Evolutionary conservation across 2,888 invertebrate genomes (phyloP).

Genomic region (Hyalella azteca): DNA sequence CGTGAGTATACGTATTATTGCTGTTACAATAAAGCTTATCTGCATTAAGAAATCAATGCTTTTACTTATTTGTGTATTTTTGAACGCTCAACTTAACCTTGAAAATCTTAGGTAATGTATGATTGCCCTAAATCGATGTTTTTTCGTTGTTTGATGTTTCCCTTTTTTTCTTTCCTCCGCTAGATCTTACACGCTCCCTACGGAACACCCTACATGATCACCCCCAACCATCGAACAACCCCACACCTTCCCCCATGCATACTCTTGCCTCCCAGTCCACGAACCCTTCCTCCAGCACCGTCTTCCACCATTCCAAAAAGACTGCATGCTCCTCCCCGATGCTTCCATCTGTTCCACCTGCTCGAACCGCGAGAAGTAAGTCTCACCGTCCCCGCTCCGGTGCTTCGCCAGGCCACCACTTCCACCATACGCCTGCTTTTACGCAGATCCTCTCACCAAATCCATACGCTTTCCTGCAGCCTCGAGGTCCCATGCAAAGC

Average conservation of each 20-base stretch:
- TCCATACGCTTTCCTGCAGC: constrained; percentile 4
- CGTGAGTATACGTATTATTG: too few species aligned
- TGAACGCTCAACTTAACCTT: too few species aligned
- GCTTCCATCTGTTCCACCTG: neutral
- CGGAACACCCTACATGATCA: constrained; percentile 25
- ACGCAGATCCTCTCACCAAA: neutral
- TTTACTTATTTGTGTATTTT: too few species aligned
- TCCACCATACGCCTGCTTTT: neutral
- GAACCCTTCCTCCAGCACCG: constrained; percentile 18
- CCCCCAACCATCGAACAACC: neutral
- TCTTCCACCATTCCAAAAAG: neutral
- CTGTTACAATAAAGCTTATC: too few species aligned
- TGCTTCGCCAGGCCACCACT: neutral
- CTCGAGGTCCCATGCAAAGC: neutral
- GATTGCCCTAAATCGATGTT: neutral
- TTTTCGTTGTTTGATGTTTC: constrained; percentile 38
- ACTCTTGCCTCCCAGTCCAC: constrained; percentile 10
- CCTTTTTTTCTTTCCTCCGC: constrained; percentile 59
- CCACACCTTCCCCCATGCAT: neutral
- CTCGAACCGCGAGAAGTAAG: neutral
- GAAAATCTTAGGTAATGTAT: neutral
- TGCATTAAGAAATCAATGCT: too few species aligned
- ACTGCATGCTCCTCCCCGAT: neutral
- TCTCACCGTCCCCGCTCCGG: neutral
- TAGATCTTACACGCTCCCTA: constrained; percentile 43